Base-by-base conservation (phyloP, 2,888 invertebrate genomes). In the Halictus ligatus region DNA sequence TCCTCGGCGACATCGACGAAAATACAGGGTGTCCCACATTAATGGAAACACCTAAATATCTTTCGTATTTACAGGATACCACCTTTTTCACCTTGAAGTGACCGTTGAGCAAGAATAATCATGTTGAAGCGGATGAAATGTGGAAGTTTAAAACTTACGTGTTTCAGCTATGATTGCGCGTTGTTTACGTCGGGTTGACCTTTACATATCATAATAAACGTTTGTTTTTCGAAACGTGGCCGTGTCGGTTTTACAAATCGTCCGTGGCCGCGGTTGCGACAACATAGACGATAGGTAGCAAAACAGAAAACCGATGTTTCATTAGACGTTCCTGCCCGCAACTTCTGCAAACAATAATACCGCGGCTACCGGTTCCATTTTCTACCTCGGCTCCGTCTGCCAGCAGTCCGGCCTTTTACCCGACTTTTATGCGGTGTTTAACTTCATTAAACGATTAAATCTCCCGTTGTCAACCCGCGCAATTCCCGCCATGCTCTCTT, bases 391-490 rank as follows among this genome's bases (percentile, higher is more conserved):
- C 46, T 58, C 8, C 60, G 21, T 72, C 50, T 64, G 25, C 35
- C 46, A 25, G 50, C 67, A 48, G 48, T 80, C 43, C 18, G 54
- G 18, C 60, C 48, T 78, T 78, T 77, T 60, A 67, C 75, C 75
- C 78, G 54, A 85, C 75, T 88, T 89, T 82, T 69, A 83, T 78
- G 80, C 80, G 50, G 54, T 78, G 75, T 87, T 88, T 85, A 81
- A 83, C 85, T 88, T 81, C 78, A 84, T 87, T 84, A 88, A 84
- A 90, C 79, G 85, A 90, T 88, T 87, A 87, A 88, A 90, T 90
- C 84, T 83, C 8, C 69, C 60, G 58, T 81, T 81, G 29, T 60
- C 60, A 54, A 40, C 50, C 76, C 46, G 25, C 4, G 15, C 25
- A 35, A n/a, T 40, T 54, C 13, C 48, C 25, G 29, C 29, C 21